Evolutionary conservation across 2,113 vertebrate genomes (phyloP).

Genomic region (Chiloscyllium plagiosum): DNA sequence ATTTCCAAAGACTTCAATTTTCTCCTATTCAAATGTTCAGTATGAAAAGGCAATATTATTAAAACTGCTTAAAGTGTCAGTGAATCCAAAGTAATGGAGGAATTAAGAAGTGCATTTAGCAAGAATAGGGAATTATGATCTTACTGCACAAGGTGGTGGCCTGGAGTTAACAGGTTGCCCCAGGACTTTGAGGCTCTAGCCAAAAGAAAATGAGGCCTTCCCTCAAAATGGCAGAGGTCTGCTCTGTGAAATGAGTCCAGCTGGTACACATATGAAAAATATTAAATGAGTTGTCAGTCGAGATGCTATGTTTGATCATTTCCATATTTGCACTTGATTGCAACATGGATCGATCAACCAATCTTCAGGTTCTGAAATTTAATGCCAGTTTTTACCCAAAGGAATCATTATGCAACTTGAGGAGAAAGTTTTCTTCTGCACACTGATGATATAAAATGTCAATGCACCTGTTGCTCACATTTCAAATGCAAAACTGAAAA

Average conservation of each 20-base stretch:
- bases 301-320: background rate
- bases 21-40: background rate
- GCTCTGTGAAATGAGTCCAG: background rate
- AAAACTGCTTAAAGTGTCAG: background rate
- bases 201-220: background rate
- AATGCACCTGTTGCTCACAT: background rate
- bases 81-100: background rate
- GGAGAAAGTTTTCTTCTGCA: background rate
- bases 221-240: background rate
- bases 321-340: background rate
- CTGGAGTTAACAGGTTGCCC: background rate
- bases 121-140: background rate
- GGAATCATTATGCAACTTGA: background rate
- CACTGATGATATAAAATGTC: background rate
- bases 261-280: background rate
- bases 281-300: background rate
- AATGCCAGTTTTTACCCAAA: background rate
- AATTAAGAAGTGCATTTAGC: background rate
- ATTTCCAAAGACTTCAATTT: background rate
- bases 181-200: background rate
- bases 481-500: slow-evolving; percentile 27
- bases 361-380: background rate
- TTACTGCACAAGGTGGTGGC: background rate
- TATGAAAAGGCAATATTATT: background rate
- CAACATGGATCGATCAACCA: background rate